Base-by-base conservation (phyloP, 30 jellyfish, hydroid and myxozoan species). In the Pelagia noctiluca region DNA sequence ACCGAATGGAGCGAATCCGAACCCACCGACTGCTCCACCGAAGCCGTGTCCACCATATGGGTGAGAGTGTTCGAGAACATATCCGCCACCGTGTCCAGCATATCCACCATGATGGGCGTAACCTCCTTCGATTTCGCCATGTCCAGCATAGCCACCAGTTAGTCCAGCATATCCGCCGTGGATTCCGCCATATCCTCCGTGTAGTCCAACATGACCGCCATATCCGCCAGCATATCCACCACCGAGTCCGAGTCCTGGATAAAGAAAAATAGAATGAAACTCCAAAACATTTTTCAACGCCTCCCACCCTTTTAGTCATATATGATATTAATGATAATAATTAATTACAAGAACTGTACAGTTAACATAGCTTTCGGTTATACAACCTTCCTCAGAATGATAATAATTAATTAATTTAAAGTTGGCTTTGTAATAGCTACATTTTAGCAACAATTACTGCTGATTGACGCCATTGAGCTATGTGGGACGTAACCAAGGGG, bases 161-260 rank as follows among this genome's bases (percentile, higher is more conserved):
- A 67, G 88, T 1, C 92, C 96, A 76, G 67, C 52, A 3, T 93
- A 93, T 36, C 42, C 80, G 22, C 75, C 96, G 50, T 90, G 91
- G 49, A 25, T 36, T n/a, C 48, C 85, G 61, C 78, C 85, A 35
- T 76, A 76, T 57, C 96, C 96, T n/a, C 95, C 90, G 38, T 79
- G 63, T 5, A 64, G 71, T 21, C 89, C 89, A 24, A 62, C 82
- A 32, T 22, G 76, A 8, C 95, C 94, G 48, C 89, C 88, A 24
- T 2, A 72, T 24, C 95, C 96, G 60, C 81, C 90, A 10, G 90
- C 89, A 47, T 75, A 79, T 10, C 97, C 97, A 0, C 91, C 97
- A 82, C 74, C 84, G 42, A 96, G 89, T 30, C 86, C 87, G 28
- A 52, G 84, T 25, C 81, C 84, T 7, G 77, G 71, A 22, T 49